Conservation (phyloP, 2,797 vertebrate species). For the Paguma larvata region DNA sequence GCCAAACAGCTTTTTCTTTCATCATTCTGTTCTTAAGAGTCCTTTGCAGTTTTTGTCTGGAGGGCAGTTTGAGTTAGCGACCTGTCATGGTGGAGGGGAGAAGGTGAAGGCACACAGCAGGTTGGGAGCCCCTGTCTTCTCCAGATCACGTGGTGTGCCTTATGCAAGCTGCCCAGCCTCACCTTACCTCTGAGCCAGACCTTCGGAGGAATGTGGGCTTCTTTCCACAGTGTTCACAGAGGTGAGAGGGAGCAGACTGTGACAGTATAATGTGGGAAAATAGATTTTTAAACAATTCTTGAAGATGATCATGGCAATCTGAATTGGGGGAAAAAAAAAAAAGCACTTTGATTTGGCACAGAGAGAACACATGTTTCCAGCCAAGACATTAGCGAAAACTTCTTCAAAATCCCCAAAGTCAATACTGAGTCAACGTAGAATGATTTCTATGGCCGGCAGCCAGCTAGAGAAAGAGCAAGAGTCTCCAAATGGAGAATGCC, state of each 20-base stretch:
- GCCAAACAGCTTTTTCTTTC: not conserved
- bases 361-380: not conserved
- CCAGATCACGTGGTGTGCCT: not conserved
- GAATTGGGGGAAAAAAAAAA: not conserved
- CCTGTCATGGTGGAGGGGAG: not conserved
- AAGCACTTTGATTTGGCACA: not conserved
- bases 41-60: not conserved
- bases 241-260: not conserved
- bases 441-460: not conserved
- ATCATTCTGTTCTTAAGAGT: not conserved
- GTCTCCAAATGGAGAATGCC: not conserved
- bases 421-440: not conserved
- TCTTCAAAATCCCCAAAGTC: not conserved
- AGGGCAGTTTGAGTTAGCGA: not conserved
- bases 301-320: not conserved
- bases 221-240: not conserved
- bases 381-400: conserved; percentile 32
- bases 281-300: not conserved
- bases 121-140: not conserved
- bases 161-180: not conserved
- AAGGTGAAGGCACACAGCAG: not conserved
- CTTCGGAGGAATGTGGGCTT: not conserved
- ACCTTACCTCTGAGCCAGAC: not conserved
- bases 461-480: not conserved
- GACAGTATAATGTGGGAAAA: not conserved